Percentiles rank a stretch among this genome's conserved stretches.
These are phyloP conservation scores for Aleadryas rufinucha DNA, from an alignment of 2,113 vertebrate genomes.

Conservation along the genomic window DNA sequence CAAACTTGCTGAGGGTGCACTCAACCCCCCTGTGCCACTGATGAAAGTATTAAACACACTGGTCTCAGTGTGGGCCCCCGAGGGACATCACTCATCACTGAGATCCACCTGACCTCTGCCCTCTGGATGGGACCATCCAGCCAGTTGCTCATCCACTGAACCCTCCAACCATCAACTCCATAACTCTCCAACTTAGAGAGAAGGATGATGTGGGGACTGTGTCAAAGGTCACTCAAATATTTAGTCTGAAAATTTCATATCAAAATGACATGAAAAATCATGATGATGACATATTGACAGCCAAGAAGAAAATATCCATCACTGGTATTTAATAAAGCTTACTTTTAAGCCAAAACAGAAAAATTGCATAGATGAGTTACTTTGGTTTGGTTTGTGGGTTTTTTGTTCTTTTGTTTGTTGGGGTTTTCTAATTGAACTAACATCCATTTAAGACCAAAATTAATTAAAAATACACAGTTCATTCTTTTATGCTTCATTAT, in stretches of 20 bases:
- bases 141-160: background rate
- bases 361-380: background rate
- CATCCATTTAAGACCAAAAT: background rate
- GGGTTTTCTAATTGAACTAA: background rate
- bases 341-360: background rate
- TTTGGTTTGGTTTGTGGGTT: background rate
- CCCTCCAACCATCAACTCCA: background rate
- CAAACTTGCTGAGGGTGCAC: background rate
- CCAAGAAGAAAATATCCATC: background rate
- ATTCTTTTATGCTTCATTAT: background rate
- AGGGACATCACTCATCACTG: background rate
- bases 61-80: accelerated
- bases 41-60: background rate
- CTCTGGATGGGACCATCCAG: background rate
- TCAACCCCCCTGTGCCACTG: background rate
- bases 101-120: background rate
- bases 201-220: accelerated
- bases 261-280: background rate
- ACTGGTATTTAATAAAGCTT: background rate
- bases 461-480: background rate
- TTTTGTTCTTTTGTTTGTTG: background rate
- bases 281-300: background rate
- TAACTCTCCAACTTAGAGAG: background rate
- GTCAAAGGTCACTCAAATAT: background rate
- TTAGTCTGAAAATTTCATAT: background rate